phyloP scores from a whole-genome alignment of 2,888 invertebrate species.

The Automeris io region DNA sequence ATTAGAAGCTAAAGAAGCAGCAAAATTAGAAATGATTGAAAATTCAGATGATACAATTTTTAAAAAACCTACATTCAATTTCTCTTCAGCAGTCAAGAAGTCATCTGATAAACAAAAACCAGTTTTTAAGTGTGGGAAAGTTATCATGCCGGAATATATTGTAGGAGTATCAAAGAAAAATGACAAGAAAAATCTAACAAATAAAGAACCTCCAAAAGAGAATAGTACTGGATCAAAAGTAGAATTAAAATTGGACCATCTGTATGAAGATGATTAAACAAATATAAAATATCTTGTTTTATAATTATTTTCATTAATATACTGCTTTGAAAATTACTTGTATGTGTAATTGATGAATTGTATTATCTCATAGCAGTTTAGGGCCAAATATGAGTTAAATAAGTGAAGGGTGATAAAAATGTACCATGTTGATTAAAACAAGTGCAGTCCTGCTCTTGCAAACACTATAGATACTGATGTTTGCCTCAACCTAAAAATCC shows the following conservation, averaged over 20 bases:
- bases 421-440: no score
- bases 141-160: conserved; percentile 90
- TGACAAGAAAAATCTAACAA: conserved; percentile 48
- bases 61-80: conserved; percentile 59
- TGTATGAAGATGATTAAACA: conserved; percentile 49
- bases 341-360: no score
- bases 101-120: conserved; percentile 37
- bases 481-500: no score
- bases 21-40: conserved; percentile 32
- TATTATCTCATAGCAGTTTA: no score
- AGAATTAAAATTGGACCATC: conserved; percentile 63
- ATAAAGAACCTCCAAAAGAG: conserved; percentile 19
- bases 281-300: no score
- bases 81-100: conserved; percentile 49
- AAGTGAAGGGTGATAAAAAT: no score
- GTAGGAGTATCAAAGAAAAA: conserved; percentile 80
- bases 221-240: conserved; percentile 31
- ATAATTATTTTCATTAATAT: no score
- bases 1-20: conserved; percentile 74
- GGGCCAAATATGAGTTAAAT: no score
- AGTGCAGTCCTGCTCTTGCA: no score
- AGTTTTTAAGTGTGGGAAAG: conserved; percentile 80
- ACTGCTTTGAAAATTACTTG: no score
- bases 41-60: conserved; percentile 45
- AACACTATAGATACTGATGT: no score